Evolutionary conservation across 2,797 vertebrate genomes (phyloP).

Genomic region (Philypnodon macrostomus): DNA sequence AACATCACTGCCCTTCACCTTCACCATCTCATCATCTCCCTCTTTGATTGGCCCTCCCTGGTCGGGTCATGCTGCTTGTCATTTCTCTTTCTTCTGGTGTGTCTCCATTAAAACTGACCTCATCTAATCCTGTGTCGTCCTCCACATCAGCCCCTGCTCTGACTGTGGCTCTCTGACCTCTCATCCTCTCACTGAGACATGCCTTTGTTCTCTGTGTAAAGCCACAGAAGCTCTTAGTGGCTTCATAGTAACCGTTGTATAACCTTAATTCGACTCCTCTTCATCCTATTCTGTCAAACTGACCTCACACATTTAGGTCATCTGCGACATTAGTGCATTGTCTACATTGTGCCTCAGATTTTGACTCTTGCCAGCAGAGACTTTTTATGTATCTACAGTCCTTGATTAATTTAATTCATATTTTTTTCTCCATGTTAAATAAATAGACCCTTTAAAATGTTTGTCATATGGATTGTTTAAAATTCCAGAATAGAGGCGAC

Average conservation of each 20-base stretch:
- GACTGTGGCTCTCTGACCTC: conserved; percentile 7
- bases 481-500: too few species aligned
- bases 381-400: too few species aligned
- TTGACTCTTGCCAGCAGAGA: too few species aligned
- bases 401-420: too few species aligned
- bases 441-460: too few species aligned
- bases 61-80: background rate
- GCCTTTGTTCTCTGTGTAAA: conserved; percentile 4
- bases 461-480: too few species aligned
- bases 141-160: conserved; percentile 4
- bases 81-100: conserved; percentile 3
- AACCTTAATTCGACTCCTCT: background rate
- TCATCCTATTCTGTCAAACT: background rate
- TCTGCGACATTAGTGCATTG: too few species aligned
- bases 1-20: background rate
- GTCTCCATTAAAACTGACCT: conserved; percentile 7
- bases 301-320: background rate
- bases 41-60: conserved; percentile 1
- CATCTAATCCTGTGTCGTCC: conserved; percentile 8
- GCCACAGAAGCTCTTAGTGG: background rate
- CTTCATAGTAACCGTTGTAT: background rate
- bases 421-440: too few species aligned
- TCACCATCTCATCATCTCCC: background rate
- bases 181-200: conserved; percentile 1
- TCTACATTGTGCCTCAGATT: too few species aligned